Conservation (phyloP, 1,140 invertebrate genomes). For the Aphidius gifuensis region DNA sequence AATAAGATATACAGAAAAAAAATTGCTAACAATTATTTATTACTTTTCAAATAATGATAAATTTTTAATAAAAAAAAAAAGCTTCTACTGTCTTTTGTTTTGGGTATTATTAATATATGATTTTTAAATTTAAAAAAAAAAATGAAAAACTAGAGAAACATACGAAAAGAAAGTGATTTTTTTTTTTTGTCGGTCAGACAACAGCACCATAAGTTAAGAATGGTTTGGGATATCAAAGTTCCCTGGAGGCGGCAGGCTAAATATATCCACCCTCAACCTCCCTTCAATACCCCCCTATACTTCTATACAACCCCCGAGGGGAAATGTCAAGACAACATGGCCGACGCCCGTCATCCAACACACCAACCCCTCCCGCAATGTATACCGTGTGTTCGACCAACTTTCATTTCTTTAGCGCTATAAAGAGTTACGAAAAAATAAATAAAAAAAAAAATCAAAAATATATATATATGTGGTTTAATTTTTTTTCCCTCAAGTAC, state of each 20-base stretch:
- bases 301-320: conserved; percentile 46
- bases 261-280: conserved; percentile 51
- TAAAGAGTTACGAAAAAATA: conserved; percentile 4
- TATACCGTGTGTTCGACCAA: conserved; percentile 49
- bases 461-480: background rate
- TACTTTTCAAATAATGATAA: too few relatives aligned
- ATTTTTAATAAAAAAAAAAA: too few relatives aligned
- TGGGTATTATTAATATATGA: too few relatives aligned
- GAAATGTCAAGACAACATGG: conserved; percentile 58
- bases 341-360: conserved; percentile 55
- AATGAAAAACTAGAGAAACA: too few relatives aligned
- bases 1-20: too few relatives aligned
- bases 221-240: conserved; percentile 43
- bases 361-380: conserved; percentile 38
- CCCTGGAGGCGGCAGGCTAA: conserved; percentile 55
- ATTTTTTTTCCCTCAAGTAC: background rate
- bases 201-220: conserved; percentile 17
- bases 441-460: conserved; percentile 8
- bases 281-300: background rate
- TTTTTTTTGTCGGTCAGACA: conserved; percentile 19
- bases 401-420: conserved; percentile 17
- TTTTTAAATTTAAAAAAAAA: too few relatives aligned
- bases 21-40: too few relatives aligned
- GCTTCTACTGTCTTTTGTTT: too few relatives aligned
- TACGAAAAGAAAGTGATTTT: conserved; percentile 35